Conservation (phyloP, 2,888 invertebrate species). For the Anagyrus pseudococci region DNA sequence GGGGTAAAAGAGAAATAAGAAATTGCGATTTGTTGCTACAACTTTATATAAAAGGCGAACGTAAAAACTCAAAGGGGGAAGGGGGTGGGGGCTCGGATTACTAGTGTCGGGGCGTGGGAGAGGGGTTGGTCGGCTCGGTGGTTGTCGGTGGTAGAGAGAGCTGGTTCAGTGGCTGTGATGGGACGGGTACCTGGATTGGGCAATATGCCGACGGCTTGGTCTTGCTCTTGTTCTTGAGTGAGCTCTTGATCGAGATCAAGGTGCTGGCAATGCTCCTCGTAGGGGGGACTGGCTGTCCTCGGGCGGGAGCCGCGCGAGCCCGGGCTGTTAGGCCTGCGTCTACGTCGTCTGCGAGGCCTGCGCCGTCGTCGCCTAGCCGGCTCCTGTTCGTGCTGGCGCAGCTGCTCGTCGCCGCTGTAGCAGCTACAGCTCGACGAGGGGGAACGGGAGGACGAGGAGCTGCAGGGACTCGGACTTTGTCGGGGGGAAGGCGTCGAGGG, state of each 20-base stretch:
- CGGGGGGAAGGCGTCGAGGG: conserved; percentile 51
- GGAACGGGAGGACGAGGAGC: conserved; percentile 51
- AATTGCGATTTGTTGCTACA: neutral
- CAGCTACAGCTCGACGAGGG: conserved; percentile 52
- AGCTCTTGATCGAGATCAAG: conserved; percentile 31
- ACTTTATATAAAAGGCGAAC: neutral
- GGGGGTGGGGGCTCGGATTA: neutral
- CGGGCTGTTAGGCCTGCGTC: conserved; percentile 28
- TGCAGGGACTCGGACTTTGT: conserved; percentile 52
- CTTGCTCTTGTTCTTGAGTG: conserved; percentile 51
- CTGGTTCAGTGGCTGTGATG: conserved; percentile 25
- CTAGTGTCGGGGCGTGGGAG: neutral
- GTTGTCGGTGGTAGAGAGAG: conserved; percentile 5
- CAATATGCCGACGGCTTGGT: conserved; percentile 57
- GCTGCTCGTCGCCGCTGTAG: conserved; percentile 56
- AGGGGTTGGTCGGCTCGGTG: neutral
- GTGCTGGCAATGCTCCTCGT: conserved; percentile 16
- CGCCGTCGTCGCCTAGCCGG: conserved; percentile 12
- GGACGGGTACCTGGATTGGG: conserved; percentile 59
- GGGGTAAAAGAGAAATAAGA: neutral
- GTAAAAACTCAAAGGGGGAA: neutral
- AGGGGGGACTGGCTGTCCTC: conserved; percentile 36
- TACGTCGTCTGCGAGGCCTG: conserved; percentile 40
- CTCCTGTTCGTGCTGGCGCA: conserved; percentile 42
- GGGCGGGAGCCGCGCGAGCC: neutral